A percentile compares a stretch with the other conserved stretches of the same genome.
Conservation (phyloP, 1,140 invertebrate species). For the Conus betulinus region DNA sequence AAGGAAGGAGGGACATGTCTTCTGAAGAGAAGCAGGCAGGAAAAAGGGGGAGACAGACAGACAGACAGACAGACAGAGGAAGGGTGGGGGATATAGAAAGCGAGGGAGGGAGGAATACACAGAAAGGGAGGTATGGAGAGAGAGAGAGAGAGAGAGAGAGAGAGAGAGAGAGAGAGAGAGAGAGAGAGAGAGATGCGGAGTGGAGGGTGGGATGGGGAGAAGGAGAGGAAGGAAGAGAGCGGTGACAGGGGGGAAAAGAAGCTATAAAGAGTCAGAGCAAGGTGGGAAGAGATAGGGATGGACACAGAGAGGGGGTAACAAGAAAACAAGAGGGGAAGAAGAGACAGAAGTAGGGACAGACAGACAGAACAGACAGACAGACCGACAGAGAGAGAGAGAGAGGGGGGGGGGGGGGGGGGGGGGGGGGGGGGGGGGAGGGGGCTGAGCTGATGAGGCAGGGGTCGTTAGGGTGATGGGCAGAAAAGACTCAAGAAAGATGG, state of each 20-base stretch:
- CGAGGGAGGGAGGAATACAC: not conserved
- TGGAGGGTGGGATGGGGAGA: conserved; percentile 8
- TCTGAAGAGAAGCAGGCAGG: too few species aligned
- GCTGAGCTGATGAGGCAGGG: not conserved
- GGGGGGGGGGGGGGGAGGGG: conserved; percentile 3
- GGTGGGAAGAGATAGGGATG: not conserved
- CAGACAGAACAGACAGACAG: not conserved
- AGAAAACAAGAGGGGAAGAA: not conserved
- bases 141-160: conserved; percentile 5
- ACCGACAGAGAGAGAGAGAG: not conserved
- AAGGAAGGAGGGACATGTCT: not conserved
- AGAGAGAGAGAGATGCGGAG: conserved; percentile 14
- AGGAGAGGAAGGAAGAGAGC: conserved; percentile 2
- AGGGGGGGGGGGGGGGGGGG: not conserved
- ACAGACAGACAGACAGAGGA: conserved; percentile 5
- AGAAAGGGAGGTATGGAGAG: not conserved
- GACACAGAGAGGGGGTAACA: not conserved
- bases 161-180: conserved; percentile 24
- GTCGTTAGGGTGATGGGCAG: not conserved
- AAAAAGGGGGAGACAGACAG: not conserved
- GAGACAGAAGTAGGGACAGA: not conserved
- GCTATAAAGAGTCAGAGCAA: not conserved
- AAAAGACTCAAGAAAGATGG: not conserved
- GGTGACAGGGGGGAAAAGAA: not conserved
- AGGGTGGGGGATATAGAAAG: conserved; percentile 3